Base-by-base conservation (phyloP, 2,888 invertebrate species). In the Palloptera scutellata region DNA sequence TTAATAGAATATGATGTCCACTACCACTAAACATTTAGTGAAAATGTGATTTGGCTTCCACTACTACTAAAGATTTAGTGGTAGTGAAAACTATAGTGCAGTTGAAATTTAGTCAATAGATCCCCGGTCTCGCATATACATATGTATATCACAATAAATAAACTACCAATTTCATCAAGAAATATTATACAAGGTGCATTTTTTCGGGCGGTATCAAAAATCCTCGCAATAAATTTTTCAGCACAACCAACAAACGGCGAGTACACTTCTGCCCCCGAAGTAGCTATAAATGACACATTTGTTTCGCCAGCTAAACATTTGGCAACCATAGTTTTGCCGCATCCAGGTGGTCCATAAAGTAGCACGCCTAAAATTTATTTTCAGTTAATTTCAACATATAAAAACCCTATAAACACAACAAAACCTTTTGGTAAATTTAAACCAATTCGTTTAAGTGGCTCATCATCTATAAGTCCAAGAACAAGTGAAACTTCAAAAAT, bases 211-310 rank as follows among this genome's bases (percentile, higher is more conserved):
- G 87, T 86, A 69, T 88, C 86, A 70, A 90, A 90, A 8, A 89
- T 84, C 78, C 88, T 86, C 0, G 86, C 76, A 20, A 90, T 84
- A 66, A 87, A 87, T 75, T 87, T 86, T 79, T 90, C 90, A 0
- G 90, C 88, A 76, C 89, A 89, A 8, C 91, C 91, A 11, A 90
- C 88, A 78, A 86, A 90, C 0, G 90, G 89, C 0, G 90, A 90
- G 76, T 88, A 90, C 6, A 90, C 84, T 78, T 90, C 88, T 0
- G 90, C 90, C 43, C 88, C 88, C 61, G 88, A 88, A 19, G 87
- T 86, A 10, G 88, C 83, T 57, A 90, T 84, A 68, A 90, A 88
- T 42, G 88, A 87, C 78, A 86, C 86, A 68, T 86, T 83, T 8
- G 86, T 83, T 45, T 87, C 85, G 42, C 85, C 85, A 12, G 90